Evolutionary conservation across 2,888 invertebrate genomes (phyloP).

Genomic region (Dicroscelio sp.): DNA sequence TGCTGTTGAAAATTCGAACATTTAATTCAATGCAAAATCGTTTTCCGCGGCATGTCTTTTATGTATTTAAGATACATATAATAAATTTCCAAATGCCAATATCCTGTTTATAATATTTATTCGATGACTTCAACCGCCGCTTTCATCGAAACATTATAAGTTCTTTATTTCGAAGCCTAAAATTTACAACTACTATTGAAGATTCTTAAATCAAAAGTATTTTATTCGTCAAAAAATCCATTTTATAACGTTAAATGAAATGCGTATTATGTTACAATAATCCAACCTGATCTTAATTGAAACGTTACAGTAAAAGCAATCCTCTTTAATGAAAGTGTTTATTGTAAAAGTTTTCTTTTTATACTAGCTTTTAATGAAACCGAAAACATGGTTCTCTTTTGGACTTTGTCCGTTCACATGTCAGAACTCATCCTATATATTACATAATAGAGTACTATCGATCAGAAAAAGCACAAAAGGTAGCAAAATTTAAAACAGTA

Average conservation of each 20-base stretch:
- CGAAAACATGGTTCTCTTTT: too few relatives aligned
- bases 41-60: too few relatives aligned
- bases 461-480: not conserved
- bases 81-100: too few relatives aligned
- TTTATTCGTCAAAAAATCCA: slow-evolving; percentile 12
- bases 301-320: not conserved
- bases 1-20: too few relatives aligned
- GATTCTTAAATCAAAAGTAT: not conserved
- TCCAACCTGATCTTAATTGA: not conserved
- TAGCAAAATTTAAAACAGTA: not conserved
- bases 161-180: not conserved
- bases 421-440: not conserved
- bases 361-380: not conserved
- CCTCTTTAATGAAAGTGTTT: slow-evolving; percentile 25
- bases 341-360: slow-evolving; percentile 1
- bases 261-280: slow-evolving; percentile 26
- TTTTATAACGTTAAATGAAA: slow-evolving; percentile 3
- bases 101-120: too few relatives aligned
- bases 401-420: too few relatives aligned
- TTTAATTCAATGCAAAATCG: too few relatives aligned
- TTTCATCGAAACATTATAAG: too few relatives aligned
- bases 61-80: too few relatives aligned
- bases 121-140: too few relatives aligned
- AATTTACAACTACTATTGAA: not conserved
- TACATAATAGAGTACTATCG: not conserved